Evolutionary conservation across 2,888 invertebrate genomes (phyloP), one percentile per base, ranked within the genome.

Genomic region (Mechanitis mazaeus): DNA sequence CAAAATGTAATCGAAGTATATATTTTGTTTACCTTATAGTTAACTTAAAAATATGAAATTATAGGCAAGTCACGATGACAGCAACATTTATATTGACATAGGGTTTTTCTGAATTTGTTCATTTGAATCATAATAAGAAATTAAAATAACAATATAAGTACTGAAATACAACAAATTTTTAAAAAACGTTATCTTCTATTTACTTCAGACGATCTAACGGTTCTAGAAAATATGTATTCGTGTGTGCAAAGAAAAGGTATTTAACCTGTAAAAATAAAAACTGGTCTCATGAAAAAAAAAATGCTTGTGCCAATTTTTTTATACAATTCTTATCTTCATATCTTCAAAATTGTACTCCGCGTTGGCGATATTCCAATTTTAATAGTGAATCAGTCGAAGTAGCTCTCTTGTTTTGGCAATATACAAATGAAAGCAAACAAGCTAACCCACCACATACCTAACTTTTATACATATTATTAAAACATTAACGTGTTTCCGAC

Each of bases 241-340:
- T 42, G 42, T 11, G 42, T 9, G 42, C 9, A 7, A 42, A 42
- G 42, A 42, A 1, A 3, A 9, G 42, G 42, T 42, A 11, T 42
- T 42, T 42, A 11, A 42, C 11, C 1, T 9, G 42, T 42, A 42
- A 42, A 75, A 71, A 69, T 71, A 77, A 72, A 80, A 84, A 80
- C 81, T 85, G 83, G 73, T 77, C 78, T 76, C 76, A 76, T 72
- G 75, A 75, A 76, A 75, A 78, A 77, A 20, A 75, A 81, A 64
- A 80, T 80, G 82, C 79, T 81, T 81, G 84, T 84, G 86, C 87
- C 88, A 87, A 88, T 79, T 80, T 80, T 79, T 83, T 76, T 73
- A 75, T 71, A 74, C 78, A 78, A 78, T 74, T 79, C 76, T 76
- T 71, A 71, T 72, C 77, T 64, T 60, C 74, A 78, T 71, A 71